Percentiles rank a stretch among this genome's conserved stretches.
Conservation (phyloP, 2,888 invertebrate species). For the Tenthredo notha region DNA sequence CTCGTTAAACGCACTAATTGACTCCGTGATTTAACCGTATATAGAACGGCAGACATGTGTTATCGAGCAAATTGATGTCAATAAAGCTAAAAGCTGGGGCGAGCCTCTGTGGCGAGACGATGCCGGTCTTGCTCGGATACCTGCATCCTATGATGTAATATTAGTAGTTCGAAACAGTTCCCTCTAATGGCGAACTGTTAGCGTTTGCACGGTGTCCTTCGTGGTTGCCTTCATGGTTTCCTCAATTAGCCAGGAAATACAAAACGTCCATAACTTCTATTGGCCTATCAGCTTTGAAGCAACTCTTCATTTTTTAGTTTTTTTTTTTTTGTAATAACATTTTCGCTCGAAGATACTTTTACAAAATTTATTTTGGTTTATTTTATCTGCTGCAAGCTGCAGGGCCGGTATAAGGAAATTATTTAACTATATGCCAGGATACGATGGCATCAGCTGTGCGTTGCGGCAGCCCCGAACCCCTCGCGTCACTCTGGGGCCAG, state of each 20-base stretch:
- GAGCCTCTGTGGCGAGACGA: neutral
- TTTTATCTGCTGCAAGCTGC: neutral
- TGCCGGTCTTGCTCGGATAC: neutral
- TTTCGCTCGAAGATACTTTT: neutral
- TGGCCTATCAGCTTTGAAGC: neutral
- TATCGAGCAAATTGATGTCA: conserved; percentile 42
- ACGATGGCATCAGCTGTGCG: conserved; percentile 74
- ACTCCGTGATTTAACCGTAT: conserved; percentile 12
- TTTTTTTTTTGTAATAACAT: no score
- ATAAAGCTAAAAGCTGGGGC: conserved; percentile 40
- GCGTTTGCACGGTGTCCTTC: conserved; percentile 63
- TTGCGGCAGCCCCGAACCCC: conserved; percentile 58
- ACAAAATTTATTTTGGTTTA: neutral
- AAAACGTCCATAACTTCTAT: neutral
- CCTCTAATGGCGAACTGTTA: conserved; percentile 78
- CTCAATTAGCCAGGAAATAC: conserved; percentile 18
- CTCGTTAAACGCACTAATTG: conserved; percentile 41
- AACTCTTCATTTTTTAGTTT: no score
- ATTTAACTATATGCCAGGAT: conserved; percentile 72
- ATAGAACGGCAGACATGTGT: conserved; percentile 21
- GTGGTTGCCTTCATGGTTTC: neutral
- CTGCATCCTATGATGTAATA: conserved; percentile 62
- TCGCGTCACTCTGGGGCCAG: conserved; percentile 46
- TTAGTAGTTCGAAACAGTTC: conserved; percentile 79
- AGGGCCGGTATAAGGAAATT: conserved; percentile 62